Base-by-base conservation (phyloP, 2,113 vertebrate genomes). In the Elgaria multicarinata region DNA sequence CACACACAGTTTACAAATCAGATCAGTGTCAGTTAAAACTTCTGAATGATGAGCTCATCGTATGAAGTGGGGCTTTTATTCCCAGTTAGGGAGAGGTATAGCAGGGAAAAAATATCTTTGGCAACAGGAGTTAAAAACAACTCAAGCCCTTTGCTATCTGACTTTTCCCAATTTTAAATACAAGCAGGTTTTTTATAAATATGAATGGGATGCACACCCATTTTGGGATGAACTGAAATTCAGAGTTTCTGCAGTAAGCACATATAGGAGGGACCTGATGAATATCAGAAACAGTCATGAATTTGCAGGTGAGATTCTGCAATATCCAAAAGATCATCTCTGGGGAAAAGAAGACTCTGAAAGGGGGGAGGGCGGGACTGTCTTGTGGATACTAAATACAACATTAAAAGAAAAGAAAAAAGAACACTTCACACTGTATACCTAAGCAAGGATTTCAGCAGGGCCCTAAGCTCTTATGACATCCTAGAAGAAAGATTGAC, bases 1-100 rank as follows among this genome's bases (percentile, higher is more conserved):
- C 75, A 93, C 90, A 94, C 86, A 92, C 93, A 92, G 92, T 81
- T 94, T 90, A 87, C 88, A 92, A 87, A 92, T 93, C 39, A 53
- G 20, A 90, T 86, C 93, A 89, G 84, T 83, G 90, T 92, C 91
- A 90, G 78, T 7, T 44, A 90, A 91, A 91, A 94, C 36, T 39
- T 64, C 91, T 91, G 90, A 95, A 89, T 92, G 79, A 95, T 83
- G 96, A 93, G 76, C 87, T 87, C 76, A 24, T 42, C 91, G 69
- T 91, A 79, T 26, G 83, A 88, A 93, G 92, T 0, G 4, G 62
- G 22, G 44, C 7, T 20, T 76, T 77, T 87, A 10, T 66, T 8
- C 72, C 58, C 8, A 64, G 53, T 66, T 42, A 44, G 10, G 58
- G 3, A 88, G 83, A 5, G 44, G 9, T 0, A 14, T 3, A 22